Conservation (phyloP, 2,113 vertebrate species). For the Cichladusa arquata region DNA sequence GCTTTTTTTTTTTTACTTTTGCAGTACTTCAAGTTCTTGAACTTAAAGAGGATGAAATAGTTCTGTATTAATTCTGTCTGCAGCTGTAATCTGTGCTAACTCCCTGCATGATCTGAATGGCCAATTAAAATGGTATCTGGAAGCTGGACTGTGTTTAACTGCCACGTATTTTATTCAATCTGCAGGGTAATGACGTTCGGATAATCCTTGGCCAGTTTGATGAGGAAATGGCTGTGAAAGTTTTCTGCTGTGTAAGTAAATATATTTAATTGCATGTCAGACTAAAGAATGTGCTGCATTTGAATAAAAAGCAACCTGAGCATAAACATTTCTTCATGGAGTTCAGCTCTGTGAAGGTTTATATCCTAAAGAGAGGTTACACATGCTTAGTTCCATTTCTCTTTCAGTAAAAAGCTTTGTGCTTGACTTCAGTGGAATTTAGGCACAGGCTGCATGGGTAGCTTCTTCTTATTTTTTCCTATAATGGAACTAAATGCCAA, state of each 20-base stretch:
- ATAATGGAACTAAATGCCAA: not conserved
- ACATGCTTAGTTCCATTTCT: not conserved
- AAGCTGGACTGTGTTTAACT: not conserved
- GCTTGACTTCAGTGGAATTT: not conserved
- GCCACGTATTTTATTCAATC: not conserved
- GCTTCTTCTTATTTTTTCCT: not conserved
- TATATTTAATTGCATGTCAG: not conserved
- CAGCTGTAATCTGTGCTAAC: not conserved
- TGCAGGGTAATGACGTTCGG: constrained; percentile 93
- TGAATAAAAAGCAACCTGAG: not conserved
- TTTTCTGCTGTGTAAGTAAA: constrained; percentile 98
- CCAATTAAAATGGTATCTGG: not conserved
- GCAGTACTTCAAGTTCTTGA: not conserved
- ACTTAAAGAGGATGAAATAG: not conserved
- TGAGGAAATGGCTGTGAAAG: constrained; percentile 94
- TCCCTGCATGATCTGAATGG: not conserved
- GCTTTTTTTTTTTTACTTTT: not conserved
- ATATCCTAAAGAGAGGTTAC: not conserved
- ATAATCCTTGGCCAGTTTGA: constrained; percentile 99
- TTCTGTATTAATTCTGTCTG: not conserved
- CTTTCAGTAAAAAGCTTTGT: not conserved
- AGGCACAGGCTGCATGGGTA: not conserved
- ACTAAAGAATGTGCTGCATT: not conserved
- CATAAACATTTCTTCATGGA: not conserved
- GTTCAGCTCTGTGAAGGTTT: not conserved